These are phyloP conservation scores for Gasteruption jaculator DNA, from an alignment of 2,888 invertebrate genomes.

Conservation along the genomic window DNA sequence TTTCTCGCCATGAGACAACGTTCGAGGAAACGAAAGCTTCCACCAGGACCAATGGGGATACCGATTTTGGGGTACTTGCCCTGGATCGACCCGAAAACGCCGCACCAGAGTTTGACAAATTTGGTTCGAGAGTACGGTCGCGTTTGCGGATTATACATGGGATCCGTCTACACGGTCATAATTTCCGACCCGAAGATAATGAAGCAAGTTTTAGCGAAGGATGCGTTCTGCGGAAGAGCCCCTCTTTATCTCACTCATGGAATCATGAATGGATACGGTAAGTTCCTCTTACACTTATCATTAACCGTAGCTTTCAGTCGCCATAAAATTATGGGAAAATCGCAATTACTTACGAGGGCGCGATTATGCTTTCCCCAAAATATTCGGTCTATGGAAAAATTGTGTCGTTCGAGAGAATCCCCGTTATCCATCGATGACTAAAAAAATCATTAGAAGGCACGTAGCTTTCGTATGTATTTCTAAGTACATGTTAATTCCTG, in stretches of 20 bases:
- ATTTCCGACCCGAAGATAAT: constrained; percentile 71
- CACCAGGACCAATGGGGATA: constrained; percentile 77
- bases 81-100: constrained; percentile 65
- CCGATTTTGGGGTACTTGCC: constrained; percentile 78
- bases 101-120: constrained; percentile 67
- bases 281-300: too few species aligned
- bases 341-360: too few species aligned
- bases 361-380: too few species aligned
- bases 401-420: too few species aligned
- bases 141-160: constrained; percentile 71
- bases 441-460: too few species aligned
- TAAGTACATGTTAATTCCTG: too few species aligned
- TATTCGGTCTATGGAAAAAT: too few species aligned
- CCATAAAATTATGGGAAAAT: neutral
- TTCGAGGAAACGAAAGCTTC: too few species aligned
- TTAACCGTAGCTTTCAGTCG: neutral
- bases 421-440: too few species aligned
- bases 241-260: constrained; percentile 82
- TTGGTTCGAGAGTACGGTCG: constrained; percentile 68
- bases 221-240: constrained; percentile 71
- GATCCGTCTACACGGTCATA: constrained; percentile 72
- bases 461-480: too few species aligned
- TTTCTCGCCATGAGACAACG: constrained; percentile 40
- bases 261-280: constrained; percentile 83
- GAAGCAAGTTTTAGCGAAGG: constrained; percentile 68